Evolutionary conservation across 2,888 invertebrate genomes (phyloP).

Genomic region (Clunio marinus): DNA sequence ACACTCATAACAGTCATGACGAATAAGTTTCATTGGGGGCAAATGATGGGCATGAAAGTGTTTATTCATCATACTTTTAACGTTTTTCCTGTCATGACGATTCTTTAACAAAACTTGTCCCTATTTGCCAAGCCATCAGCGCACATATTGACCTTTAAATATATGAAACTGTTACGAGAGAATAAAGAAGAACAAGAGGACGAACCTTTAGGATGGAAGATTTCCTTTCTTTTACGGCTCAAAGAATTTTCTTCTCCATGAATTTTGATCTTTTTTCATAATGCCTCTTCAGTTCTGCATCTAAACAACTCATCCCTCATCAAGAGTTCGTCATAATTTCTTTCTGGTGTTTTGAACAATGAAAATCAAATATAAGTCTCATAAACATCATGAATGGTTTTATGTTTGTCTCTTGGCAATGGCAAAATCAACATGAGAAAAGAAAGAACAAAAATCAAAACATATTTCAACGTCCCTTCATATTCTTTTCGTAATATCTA

Average conservation of each 20-base stretch:
- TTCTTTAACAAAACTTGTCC: conserved; percentile 21
- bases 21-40: conserved; percentile 3
- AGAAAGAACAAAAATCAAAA: conserved; percentile 27
- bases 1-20: not conserved
- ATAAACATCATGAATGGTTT: conserved; percentile 30
- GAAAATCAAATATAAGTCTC: conserved; percentile 38
- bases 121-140: conserved; percentile 32
- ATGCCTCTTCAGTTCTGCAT: not conserved
- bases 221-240: conserved; percentile 6
- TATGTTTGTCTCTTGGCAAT: conserved; percentile 7
- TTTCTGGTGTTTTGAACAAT: conserved; percentile 31
- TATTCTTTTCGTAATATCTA: conserved; percentile 1
- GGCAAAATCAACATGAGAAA: not conserved
- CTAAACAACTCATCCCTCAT: conserved; percentile 15
- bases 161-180: conserved; percentile 4
- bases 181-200: not conserved
- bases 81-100: too few species aligned
- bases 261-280: not conserved
- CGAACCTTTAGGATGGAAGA: not conserved
- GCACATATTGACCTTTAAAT: conserved; percentile 28
- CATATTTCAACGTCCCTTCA: conserved; percentile 12
- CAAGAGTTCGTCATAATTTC: conserved; percentile 34
- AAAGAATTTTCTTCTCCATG: not conserved
- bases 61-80: not conserved
- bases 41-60: not conserved